These are phyloP conservation scores for Lampris incognitus DNA, from an alignment of 2,113 vertebrate species.

Conservation along the genomic window DNA sequence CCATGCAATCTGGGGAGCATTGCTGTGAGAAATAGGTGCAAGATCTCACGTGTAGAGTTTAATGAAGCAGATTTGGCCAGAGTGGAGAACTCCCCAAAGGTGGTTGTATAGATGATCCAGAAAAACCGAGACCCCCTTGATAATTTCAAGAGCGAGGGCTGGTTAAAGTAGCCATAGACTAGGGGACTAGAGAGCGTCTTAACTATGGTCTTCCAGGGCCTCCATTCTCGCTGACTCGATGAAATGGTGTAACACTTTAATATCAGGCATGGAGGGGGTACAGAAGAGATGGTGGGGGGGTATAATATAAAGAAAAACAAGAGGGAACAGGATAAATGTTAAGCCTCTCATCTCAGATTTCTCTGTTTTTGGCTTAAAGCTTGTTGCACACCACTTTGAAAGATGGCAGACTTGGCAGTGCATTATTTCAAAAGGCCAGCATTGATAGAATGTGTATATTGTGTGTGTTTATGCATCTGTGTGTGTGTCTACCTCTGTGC, in stretches of 20 bases:
- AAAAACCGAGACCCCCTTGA: background rate
- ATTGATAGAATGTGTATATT: background rate
- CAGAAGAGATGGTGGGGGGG: background rate
- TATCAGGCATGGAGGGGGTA: background rate
- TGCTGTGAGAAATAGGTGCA: conserved; percentile 6
- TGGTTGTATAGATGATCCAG: conserved; percentile 9
- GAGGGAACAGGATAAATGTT: background rate
- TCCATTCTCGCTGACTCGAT: conserved; percentile 10
- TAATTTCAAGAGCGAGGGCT: conserved; percentile 4
- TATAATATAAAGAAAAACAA: background rate
- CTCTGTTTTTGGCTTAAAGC: conserved; percentile 20
- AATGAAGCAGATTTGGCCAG: conserved; percentile 1
- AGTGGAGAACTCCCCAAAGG: conserved; percentile 2
- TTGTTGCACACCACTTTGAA: background rate
- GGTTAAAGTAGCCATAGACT: background rate
- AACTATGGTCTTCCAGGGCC: conserved; percentile 4
- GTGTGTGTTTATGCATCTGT: conserved; percentile 3
- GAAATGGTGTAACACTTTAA: background rate
- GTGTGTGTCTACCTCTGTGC: background rate
- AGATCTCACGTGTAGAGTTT: background rate
- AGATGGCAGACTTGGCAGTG: background rate
- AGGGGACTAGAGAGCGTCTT: background rate
- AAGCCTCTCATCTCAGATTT: conserved; percentile 12
- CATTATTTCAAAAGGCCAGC: conserved; percentile 15
- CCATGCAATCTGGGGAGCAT: background rate